Conservation (phyloP, 2,888 invertebrate genomes). For the Leucophenga montana region DNA sequence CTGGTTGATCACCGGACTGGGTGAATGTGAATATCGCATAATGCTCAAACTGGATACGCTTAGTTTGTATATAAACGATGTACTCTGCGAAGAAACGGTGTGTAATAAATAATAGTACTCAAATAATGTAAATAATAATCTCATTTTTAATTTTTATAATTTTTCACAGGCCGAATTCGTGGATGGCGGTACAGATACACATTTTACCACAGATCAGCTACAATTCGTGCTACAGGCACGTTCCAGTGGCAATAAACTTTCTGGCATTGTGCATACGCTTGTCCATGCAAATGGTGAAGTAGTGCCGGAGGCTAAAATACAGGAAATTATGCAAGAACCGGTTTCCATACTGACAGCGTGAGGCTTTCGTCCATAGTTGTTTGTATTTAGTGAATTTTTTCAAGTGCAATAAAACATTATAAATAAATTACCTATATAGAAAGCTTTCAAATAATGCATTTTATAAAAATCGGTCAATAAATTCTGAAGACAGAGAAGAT, state of each 20-base stretch:
- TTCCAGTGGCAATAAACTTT: constrained; percentile 71
- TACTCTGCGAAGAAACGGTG: constrained; percentile 67
- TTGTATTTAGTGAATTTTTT: constrained; percentile 43
- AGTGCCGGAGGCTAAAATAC: constrained; percentile 68
- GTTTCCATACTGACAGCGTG: constrained; percentile 59
- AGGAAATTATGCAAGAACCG: constrained; percentile 69
- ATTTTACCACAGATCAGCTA: constrained; percentile 75
- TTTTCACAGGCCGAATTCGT: constrained; percentile 82
- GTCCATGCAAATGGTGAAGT: constrained; percentile 74
- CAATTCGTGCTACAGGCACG: constrained; percentile 71
- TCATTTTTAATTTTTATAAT: constrained; percentile 53
- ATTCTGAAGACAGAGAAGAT: too few species aligned
- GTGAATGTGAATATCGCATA: constrained; percentile 77
- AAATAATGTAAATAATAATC: too few species aligned
- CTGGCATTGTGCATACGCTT: constrained; percentile 77
- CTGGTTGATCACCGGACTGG: constrained; percentile 77
- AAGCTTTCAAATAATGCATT: too few species aligned
- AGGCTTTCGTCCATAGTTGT: constrained; percentile 27
- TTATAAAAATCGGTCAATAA: too few species aligned
- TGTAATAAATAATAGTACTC: constrained; percentile 31
- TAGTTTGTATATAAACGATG: constrained; percentile 71
- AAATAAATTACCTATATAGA: too few species aligned
- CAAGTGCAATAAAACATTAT: constrained; percentile 1
- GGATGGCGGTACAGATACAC: constrained; percentile 88
- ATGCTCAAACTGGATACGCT: constrained; percentile 78